Evolutionary conservation across 2,888 invertebrate species (phyloP), one percentile per base, ranked within the genome.

Genomic region (Chymomyza caudatula): DNA sequence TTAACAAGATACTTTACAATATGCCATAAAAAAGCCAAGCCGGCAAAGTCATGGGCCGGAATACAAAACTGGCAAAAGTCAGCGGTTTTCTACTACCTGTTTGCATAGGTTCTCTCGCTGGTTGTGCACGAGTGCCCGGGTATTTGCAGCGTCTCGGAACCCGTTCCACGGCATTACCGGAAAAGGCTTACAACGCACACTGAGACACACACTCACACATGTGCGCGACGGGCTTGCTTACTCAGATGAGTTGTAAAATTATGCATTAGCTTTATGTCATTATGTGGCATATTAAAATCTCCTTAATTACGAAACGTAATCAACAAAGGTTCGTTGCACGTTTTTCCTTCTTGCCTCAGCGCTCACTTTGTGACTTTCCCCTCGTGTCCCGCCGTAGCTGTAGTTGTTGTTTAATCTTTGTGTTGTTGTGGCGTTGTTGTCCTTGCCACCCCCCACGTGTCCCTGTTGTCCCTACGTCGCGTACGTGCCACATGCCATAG

Each of bases 221-320:
- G 8, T 13, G 8, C 20, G 22, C 20, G 51, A 20, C 51, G 19
- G 74, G 70, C 71, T 66, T 82, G 80, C 83, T 75, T 75, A 77
- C 80, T 83, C 80, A 82, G 71, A 84, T 84, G 84, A 76, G 85
- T 79, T 85, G 83, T 84, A 83, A 85, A 86, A 84, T 83, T 86
- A 84, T 85, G 83, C 83, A 84, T 84, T 84, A 86, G 83, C 86
- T 84, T 84, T 82, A 82, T 85, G 83, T 74, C 83, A 85, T 86
- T 86, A 74, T 85, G 86, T 60, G 86, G 79, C 77, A 86, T 86
- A 86, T 86, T 84, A 84, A 84, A 85, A 86, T 86, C 63, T 73
- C 74, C 80, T 82, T 85, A 86, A 84, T 84, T 82, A 83, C 85
- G 70, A 79, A 77, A 86, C 71, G 83, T 79, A 84, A 80, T 84